Base-by-base conservation (phyloP, 2,888 invertebrate genomes). In the Anorthoa munda region DNA sequence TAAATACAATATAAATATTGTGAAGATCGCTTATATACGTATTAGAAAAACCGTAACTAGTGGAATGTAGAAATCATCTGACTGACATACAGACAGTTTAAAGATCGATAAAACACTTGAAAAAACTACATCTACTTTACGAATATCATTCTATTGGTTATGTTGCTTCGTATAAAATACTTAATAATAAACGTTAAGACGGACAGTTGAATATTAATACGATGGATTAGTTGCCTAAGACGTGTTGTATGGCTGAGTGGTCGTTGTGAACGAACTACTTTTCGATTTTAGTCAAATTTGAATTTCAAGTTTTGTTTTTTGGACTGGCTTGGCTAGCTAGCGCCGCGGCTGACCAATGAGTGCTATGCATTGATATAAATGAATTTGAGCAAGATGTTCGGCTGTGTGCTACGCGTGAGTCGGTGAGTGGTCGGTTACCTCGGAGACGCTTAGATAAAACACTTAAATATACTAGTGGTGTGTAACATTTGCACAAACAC, bases 161-260 rank as follows among this genome's bases (percentile, higher is more conserved):
- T 70, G 81, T 83, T 74, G 78, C 75, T 75, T 78, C 66, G 48
- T 81, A 81, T 75, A 75, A 76, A 77, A 82, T 84, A 87, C 87
- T 86, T 86, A 87, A 82, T 53, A 59, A 77, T 82, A 82, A 84
- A 81, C 75, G 78, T 87, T 86, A 87, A 88, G 85, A 86, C 88
- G 89, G 90, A 88, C 81, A 89, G 81, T 77, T 76, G 74, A 70
- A 79, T 81, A 81, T 81, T 81, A 84, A 85, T 83, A 88, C 82
- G 72, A 79, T 86, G 72, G 73, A 83, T 83, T 83, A 85, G 82
- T 83, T 76, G 83, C 82, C 83, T 86, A 84, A 73, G 75, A 75
- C 75, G 61, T 85, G 71, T 77, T 67, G 68, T 86, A 86, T 86
- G 86, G 82, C 86, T 56, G 75, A 55, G 63, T 72, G 75, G 48